phyloP scores from a whole-genome alignment of 2,888 invertebrate genomes.

The Plagiodera versicolora region DNA sequence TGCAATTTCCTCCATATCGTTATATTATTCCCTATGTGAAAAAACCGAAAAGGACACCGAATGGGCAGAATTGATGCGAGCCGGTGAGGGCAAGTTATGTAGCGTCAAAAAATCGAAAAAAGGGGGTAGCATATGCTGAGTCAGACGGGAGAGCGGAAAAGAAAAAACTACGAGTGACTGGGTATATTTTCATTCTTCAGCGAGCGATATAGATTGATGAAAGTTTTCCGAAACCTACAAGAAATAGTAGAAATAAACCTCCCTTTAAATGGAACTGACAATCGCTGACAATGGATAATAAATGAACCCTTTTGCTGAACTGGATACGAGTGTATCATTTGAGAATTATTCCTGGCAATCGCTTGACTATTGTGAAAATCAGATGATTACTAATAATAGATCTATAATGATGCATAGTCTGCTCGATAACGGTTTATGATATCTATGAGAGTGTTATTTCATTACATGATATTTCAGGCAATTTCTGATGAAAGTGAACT shows the following conservation, averaged over 20 bases:
- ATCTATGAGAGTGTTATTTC: too few relatives aligned
- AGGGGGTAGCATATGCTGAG: conserved; percentile 53
- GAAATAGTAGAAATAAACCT: conserved; percentile 51
- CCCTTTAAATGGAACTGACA: conserved; percentile 46
- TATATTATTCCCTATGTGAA: not conserved
- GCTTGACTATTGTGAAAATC: not conserved
- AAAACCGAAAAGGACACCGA: conserved; percentile 25
- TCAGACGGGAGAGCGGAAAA: conserved; percentile 40
- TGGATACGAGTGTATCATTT: not conserved
- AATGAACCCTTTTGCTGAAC: conserved; percentile 38
- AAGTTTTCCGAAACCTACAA: conserved; percentile 47
- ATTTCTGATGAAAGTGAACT: too few relatives aligned
- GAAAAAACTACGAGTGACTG: conserved; percentile 52
- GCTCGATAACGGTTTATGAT: too few relatives aligned
- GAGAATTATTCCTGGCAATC: not conserved
- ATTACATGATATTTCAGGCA: too few relatives aligned
- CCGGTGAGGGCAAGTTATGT: conserved; percentile 48
- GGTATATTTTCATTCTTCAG: conserved; percentile 44
- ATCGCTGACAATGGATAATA: conserved; percentile 47
- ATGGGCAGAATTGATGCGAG: conserved; percentile 30
- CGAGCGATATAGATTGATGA: conserved; percentile 47
- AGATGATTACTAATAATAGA: not conserved
- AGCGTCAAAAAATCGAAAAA: conserved; percentile 43
- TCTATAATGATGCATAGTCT: not conserved
- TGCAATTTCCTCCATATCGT: conserved; percentile 2